A percentile compares a stretch with the other conserved stretches of the same genome.
These are phyloP conservation scores for Trichopria drosophilae DNA, from an alignment of 2,888 invertebrate genomes.

Conservation along the genomic window DNA sequence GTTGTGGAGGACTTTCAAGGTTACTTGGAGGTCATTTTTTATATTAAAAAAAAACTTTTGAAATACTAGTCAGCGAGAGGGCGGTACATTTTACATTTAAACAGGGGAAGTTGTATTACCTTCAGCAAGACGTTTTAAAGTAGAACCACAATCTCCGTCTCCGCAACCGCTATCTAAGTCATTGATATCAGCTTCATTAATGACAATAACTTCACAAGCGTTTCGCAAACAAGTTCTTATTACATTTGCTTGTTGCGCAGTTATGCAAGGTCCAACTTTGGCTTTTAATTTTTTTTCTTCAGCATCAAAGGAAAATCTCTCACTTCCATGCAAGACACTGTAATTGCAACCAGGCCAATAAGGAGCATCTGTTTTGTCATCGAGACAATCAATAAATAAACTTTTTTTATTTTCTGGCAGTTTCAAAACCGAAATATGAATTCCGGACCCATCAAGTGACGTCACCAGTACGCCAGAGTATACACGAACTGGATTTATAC, in stretches of 20 bases:
- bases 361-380: slow-evolving; percentile 64
- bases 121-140: slow-evolving; percentile 63
- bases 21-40: no score
- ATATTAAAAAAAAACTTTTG: no score
- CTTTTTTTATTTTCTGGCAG: slow-evolving; percentile 57
- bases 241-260: slow-evolving; percentile 36
- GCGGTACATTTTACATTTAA: slow-evolving; percentile 1
- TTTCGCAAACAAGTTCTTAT: slow-evolving; percentile 56
- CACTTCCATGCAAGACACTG: slow-evolving; percentile 43
- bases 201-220: slow-evolving; percentile 48
- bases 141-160: slow-evolving; percentile 69
- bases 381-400: slow-evolving; percentile 63
- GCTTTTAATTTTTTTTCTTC: slow-evolving; percentile 16
- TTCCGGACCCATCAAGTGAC: slow-evolving; percentile 77
- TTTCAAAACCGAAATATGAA: slow-evolving; percentile 73
- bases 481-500: slow-evolving; percentile 44
- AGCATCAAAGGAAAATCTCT: no score
- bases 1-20: no score
- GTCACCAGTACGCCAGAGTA: slow-evolving; percentile 67
- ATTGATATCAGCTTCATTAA: slow-evolving; percentile 47
- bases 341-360: slow-evolving; percentile 63
- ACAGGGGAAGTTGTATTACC: slow-evolving; percentile 53
- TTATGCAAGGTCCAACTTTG: slow-evolving; percentile 38
- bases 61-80: no score
- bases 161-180: slow-evolving; percentile 65